Conservation (phyloP, 2,113 vertebrate genomes). For the Acrocephalus arundinaceus region DNA sequence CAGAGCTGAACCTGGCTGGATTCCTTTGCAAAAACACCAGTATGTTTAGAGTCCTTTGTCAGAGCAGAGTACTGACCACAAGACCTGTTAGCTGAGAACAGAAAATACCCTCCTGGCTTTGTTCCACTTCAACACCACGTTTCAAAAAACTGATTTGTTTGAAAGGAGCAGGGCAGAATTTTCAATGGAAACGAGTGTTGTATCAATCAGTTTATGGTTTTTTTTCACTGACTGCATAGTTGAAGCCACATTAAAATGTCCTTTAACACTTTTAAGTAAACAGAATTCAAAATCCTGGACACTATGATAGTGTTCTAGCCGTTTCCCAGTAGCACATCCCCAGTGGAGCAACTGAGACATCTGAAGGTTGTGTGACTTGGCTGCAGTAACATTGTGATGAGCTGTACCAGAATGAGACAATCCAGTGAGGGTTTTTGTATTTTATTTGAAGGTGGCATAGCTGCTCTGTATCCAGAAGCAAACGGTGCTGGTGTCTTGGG, state of each 20-base stretch:
- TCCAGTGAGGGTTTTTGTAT: neutral
- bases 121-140: fast-evolving
- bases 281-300: neutral
- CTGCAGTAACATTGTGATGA: neutral
- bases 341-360: neutral
- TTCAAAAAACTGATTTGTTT: neutral
- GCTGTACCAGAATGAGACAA: neutral
- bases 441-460: neutral
- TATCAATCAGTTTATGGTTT: neutral
- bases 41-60: neutral
- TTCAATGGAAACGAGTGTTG: neutral
- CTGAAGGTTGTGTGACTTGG: neutral
- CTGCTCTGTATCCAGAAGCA: neutral
- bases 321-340: neutral
- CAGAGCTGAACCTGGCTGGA: neutral
- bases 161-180: neutral
- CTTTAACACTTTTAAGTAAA: neutral
- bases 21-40: neutral
- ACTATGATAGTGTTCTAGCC: neutral
- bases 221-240: neutral
- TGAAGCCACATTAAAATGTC: neutral
- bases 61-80: neutral
- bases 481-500: neutral
- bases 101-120: neutral
- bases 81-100: neutral